phyloP scores from a whole-genome alignment of 2,797 vertebrate genomes.

The Crax fasciolata region DNA sequence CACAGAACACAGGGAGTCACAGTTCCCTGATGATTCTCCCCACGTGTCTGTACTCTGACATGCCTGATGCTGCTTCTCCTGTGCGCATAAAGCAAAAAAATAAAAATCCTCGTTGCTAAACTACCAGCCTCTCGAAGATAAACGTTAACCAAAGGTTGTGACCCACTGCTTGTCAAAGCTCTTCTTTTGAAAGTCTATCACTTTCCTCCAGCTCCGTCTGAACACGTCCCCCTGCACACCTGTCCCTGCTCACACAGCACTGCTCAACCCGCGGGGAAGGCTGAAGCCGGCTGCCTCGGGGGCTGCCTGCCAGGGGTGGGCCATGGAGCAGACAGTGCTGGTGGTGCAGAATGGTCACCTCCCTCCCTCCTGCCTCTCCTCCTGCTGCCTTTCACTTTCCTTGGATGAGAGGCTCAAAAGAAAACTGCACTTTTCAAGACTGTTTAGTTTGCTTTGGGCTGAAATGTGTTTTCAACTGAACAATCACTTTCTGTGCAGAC shows the following conservation, averaged over 20 bases:
- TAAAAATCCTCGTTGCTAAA: neutral
- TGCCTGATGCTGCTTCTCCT: neutral
- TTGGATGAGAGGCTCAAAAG: slow-evolving; percentile 50
- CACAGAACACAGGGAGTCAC: neutral
- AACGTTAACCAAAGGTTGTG: neutral
- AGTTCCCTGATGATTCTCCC: neutral
- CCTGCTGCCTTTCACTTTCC: slow-evolving; percentile 19
- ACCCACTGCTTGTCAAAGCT: neutral
- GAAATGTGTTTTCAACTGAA: slow-evolving; percentile 58
- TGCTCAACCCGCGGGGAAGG: neutral
- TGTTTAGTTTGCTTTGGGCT: neutral
- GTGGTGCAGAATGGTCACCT: neutral
- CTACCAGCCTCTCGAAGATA: slow-evolving; percentile 8
- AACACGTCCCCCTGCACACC: neutral
- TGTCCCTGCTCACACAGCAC: neutral
- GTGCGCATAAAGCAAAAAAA: neutral
- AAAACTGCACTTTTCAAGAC: slow-evolving; percentile 38
- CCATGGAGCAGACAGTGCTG: neutral
- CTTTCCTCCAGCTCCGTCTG: neutral
- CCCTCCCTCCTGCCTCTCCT: slow-evolving; percentile 28
- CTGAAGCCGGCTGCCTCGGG: neutral
- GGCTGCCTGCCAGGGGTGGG: neutral
- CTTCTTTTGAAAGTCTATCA: neutral
- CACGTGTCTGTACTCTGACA: neutral
- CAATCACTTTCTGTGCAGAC: slow-evolving; percentile 59